Base-by-base conservation (phyloP, 2,888 invertebrate genomes). In the Tachina grossa region DNA sequence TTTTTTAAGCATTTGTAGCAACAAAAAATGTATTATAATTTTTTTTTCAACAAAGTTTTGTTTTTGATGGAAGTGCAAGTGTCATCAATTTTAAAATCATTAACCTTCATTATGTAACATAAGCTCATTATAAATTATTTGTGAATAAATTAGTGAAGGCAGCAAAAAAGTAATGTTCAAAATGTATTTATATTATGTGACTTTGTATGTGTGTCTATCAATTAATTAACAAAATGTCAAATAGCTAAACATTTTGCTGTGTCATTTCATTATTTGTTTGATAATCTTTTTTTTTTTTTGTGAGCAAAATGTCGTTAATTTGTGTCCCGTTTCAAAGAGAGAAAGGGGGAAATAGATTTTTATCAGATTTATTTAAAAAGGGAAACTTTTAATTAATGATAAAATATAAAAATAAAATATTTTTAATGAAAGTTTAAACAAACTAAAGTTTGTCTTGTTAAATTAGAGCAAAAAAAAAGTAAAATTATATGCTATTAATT, bases 51-150 rank as follows among this genome's bases (percentile, higher is more conserved):
- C 10, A 72, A 63, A 69, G 74, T 79, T 79, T 47, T 69, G 65
- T 77, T 76, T 77, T 57, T 84, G 69, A 74, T 81, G 53, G 72
- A 80, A 63, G 55, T 77, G 80, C 80, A 77, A 72, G 66, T 84
- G 80, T 80, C 68, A 71, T 81, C 71, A 81, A 77, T 72, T 77
- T 84, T 61, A 59, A 53, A 77, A 81, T 80, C 80, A 84, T 81
- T 84, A 84, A 68, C 71, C 71, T 49, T 19, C 16, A 19, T 63
- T 75, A 61, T 19, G 77, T 53, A 66, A 16, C 55, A 43, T 53
- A 78, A 77, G 77, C 43, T 39, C 13, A 53, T 77, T 72, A 84
- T 66, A 80, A 76, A 80, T 80, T 76, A 77, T 81, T 76, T 53
- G n/a, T 16, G 59, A 47, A 61, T 49, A 63, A 66, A 65, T 39